A percentile compares a stretch with the other conserved stretches of the same genome.
Evolutionary conservation across 2,888 invertebrate species (phyloP).

Genomic region (Pecten maximus): DNA sequence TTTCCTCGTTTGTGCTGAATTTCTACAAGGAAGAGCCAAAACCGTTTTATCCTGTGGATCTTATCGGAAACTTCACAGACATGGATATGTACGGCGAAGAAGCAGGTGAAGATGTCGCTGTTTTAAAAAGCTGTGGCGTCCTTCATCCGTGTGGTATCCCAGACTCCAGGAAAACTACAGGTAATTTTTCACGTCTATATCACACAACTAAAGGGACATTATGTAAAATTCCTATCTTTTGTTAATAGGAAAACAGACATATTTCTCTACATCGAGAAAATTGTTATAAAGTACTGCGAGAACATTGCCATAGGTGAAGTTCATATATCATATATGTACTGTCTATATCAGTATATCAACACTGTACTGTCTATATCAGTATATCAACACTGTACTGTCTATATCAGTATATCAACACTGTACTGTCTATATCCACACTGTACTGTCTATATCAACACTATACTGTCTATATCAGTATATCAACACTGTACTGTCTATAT

Average conservation of each 20-base stretch:
- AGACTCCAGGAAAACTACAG: not conserved
- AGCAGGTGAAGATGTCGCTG: not conserved
- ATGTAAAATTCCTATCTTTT: too few relatives aligned
- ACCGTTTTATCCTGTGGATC: not conserved
- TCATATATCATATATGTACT: too few relatives aligned
- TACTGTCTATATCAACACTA: not conserved
- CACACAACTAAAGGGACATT: too few relatives aligned
- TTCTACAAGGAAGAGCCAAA: not conserved
- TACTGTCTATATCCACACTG: too few relatives aligned
- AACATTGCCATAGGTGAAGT: too few relatives aligned
- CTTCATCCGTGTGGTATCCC: constrained; percentile 37
- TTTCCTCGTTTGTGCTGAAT: constrained; percentile 77
- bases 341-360: too few relatives aligned
- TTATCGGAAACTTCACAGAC: not conserved
- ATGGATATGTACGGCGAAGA: not conserved
- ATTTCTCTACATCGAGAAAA: too few relatives aligned
- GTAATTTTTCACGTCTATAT: constrained; percentile 31
- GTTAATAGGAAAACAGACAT: too few relatives aligned
- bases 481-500: not conserved
- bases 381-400: too few relatives aligned
- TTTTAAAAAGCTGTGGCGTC: constrained; percentile 38
- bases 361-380: too few relatives aligned
- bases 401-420: too few relatives aligned
- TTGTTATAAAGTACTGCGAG: too few relatives aligned
- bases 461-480: not conserved